phyloP scores from a whole-genome alignment of 2,888 invertebrate genomes.

The Phalera bucephala region DNA sequence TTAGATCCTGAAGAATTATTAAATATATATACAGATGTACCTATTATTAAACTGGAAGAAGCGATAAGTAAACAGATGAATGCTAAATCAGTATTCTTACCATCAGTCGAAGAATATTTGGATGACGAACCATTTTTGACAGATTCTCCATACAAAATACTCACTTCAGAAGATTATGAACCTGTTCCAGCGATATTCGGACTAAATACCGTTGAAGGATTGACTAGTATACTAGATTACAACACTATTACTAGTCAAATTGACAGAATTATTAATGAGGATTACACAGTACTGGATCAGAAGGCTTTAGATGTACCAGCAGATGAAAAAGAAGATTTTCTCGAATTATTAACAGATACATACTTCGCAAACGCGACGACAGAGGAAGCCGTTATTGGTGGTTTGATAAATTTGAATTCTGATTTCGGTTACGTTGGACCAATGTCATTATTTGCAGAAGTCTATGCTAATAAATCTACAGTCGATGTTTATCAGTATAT shows the following conservation, averaged over 20 bases:
- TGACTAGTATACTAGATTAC: slow-evolving; percentile 68
- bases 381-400: slow-evolving; percentile 64
- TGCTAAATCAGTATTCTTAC: slow-evolving; percentile 64
- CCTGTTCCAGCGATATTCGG: slow-evolving; percentile 80
- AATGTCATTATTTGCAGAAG: slow-evolving; percentile 59
- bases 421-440: slow-evolving; percentile 71
- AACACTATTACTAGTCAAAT: slow-evolving; percentile 65
- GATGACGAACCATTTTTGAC: slow-evolving; percentile 64
- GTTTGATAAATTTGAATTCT: slow-evolving; percentile 66
- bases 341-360: slow-evolving; percentile 55
- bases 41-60: slow-evolving; percentile 56
- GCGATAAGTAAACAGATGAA: slow-evolving; percentile 73
- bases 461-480: slow-evolving; percentile 56
- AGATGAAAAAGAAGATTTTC: slow-evolving; percentile 51
- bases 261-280: slow-evolving; percentile 63
- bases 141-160: slow-evolving; percentile 69
- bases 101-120: slow-evolving; percentile 60
- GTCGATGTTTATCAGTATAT: slow-evolving; percentile 59
- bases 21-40: slow-evolving; percentile 52
- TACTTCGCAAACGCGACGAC: slow-evolving; percentile 60
- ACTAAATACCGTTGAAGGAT: slow-evolving; percentile 79
- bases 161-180: slow-evolving; percentile 50
- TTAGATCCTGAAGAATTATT: slow-evolving; percentile 52
- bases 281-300: slow-evolving; percentile 60
- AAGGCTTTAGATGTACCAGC: slow-evolving; percentile 46